Conservation (phyloP, 2,888 invertebrate species). For the Blastobasis lacticolella region DNA sequence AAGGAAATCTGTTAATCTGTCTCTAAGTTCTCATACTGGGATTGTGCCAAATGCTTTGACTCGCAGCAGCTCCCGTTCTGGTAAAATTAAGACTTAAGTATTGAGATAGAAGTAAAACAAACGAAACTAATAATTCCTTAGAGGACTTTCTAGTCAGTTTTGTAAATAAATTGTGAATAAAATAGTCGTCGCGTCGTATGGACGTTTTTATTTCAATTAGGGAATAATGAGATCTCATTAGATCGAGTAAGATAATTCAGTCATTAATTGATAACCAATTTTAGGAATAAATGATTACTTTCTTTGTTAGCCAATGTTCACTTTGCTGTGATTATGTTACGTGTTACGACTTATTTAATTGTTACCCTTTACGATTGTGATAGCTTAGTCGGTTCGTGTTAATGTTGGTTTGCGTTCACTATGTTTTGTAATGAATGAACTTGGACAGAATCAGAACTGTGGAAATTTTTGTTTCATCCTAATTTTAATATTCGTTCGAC, state of each 20-base stretch:
- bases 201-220: conserved; percentile 68
- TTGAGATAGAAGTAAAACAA: conserved; percentile 44
- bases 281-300: conserved; percentile 61
- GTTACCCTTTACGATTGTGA: conserved; percentile 65
- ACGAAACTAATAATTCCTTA: conserved; percentile 54
- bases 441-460: too few relatives aligned
- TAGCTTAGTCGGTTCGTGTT: conserved; percentile 60
- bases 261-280: conserved; percentile 70
- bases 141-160: conserved; percentile 68
- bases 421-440: background rate
- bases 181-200: conserved; percentile 59
- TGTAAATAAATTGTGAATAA: conserved; percentile 73
- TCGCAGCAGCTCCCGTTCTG: conserved; percentile 49
- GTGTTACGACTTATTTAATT: conserved; percentile 63
- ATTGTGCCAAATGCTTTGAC: conserved; percentile 68
- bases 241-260: conserved; percentile 69
- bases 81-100: conserved; percentile 50
- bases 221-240: conserved; percentile 69
- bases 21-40: conserved; percentile 53
- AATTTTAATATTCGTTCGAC: background rate
- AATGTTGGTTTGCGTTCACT: conserved; percentile 50
- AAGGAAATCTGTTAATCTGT: conserved; percentile 44
- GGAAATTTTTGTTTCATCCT: background rate
- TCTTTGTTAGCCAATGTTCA: conserved; percentile 74
- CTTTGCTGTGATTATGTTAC: conserved; percentile 72